A percentile compares a stretch with the other conserved stretches of the same genome.
These are phyloP conservation scores for Delichon dasypus DNA, from an alignment of 2,797 vertebrate genomes.

Conservation along the genomic window DNA sequence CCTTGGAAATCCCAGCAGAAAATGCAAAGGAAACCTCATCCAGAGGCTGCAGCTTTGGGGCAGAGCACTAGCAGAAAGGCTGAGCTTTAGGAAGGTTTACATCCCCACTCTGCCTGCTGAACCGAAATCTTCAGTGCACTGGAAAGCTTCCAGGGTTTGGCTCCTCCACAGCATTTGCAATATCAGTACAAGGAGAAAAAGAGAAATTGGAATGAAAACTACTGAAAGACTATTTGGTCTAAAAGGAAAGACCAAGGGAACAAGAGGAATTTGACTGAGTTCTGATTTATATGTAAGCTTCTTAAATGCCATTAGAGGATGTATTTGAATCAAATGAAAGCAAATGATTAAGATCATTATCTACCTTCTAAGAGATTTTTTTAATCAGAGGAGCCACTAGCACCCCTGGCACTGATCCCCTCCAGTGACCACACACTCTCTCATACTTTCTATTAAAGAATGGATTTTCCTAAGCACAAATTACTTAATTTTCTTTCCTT, in stretches of 20 bases:
- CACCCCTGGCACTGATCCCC: neutral
- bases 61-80: neutral
- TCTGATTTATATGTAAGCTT: neutral
- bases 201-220: neutral
- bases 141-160: neutral
- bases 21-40: neutral
- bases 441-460: neutral
- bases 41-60: neutral
- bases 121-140: neutral
- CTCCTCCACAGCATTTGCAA: neutral
- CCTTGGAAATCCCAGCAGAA: neutral
- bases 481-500: neutral
- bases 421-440: neutral
- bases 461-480: neutral
- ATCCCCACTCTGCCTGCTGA: neutral
- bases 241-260: neutral
- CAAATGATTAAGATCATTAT: neutral
- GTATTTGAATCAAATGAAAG: constrained; percentile 18
- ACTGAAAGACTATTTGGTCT: neutral
- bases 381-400: neutral
- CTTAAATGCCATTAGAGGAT: constrained; percentile 10
- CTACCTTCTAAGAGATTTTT: neutral
- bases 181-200: neutral
- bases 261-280: neutral
- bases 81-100: neutral